Evolutionary conservation across 1,140 invertebrate species (phyloP).

Genomic region (Leptopilina boulardi): DNA sequence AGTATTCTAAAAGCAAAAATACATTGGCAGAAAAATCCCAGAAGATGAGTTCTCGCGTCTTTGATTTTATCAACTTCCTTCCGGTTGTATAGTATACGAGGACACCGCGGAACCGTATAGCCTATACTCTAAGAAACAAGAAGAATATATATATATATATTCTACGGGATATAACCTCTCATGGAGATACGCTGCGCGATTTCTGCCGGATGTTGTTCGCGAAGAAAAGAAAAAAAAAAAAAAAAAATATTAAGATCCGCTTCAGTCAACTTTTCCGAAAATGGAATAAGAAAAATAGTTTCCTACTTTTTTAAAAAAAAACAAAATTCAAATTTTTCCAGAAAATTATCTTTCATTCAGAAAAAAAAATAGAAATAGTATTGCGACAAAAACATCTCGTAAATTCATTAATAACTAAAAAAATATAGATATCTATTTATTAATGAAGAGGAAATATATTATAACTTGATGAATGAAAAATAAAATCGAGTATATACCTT

Average conservation of each 20-base stretch:
- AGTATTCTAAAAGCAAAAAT: constrained; percentile 35
- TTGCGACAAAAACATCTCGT: no score
- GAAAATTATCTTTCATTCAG: no score
- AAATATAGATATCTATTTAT: neutral
- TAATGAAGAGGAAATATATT: neutral
- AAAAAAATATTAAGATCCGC: constrained; percentile 12
- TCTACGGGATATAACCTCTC: constrained; percentile 7
- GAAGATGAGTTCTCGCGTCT: constrained; percentile 51
- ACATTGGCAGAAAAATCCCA: constrained; percentile 50
- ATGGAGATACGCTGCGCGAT: constrained; percentile 42
- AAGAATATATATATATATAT: constrained; percentile 28
- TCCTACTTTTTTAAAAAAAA: no score
- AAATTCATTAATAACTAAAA: neutral
- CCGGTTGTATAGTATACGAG: constrained; percentile 54
- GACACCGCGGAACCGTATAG: constrained; percentile 45
- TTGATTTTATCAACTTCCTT: constrained; percentile 63
- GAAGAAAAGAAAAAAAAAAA: constrained; percentile 9
- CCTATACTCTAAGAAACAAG: constrained; percentile 7
- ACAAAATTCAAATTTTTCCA: no score
- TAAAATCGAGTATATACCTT: constrained; percentile 16
- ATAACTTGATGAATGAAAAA: constrained; percentile 13
- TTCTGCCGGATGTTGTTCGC: constrained; percentile 31
- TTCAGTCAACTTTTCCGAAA: constrained; percentile 16
- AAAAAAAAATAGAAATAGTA: no score
- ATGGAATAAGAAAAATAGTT: neutral